Percentiles rank a stretch among this genome's conserved stretches.
phyloP scores from a whole-genome alignment of 2,888 invertebrate species.

The Agrotis ipsilon region DNA sequence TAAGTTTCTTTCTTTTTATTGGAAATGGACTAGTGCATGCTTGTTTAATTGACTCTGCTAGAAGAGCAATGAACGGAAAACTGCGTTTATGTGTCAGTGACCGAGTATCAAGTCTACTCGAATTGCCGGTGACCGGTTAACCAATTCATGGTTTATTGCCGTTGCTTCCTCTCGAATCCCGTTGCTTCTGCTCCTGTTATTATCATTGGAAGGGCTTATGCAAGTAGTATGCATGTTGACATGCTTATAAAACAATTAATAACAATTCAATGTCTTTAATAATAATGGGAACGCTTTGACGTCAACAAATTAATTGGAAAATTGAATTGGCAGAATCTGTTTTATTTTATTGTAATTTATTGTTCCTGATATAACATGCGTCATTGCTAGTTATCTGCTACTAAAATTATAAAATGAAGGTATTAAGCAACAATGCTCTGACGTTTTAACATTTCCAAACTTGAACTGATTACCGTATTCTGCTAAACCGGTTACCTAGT shows the following conservation, averaged over 20 bases:
- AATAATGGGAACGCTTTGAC: neutral
- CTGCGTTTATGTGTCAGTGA: slow-evolving; percentile 49
- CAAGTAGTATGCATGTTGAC: neutral
- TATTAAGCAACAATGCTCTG: slow-evolving; percentile 3
- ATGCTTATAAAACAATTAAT: neutral
- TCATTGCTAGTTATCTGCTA: neutral
- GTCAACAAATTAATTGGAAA: slow-evolving; percentile 1
- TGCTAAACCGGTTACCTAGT: slow-evolving; percentile 56
- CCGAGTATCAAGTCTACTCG: slow-evolving; percentile 32
- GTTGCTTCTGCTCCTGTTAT: neutral
- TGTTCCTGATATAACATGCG: neutral
- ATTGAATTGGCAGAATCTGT: neutral
- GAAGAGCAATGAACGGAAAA: slow-evolving; percentile 43
- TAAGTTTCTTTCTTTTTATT: slow-evolving; percentile 33
- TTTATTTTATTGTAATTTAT: neutral
- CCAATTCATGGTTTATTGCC: slow-evolving; percentile 23
- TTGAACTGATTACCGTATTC: slow-evolving; percentile 46
- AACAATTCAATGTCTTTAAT: neutral
- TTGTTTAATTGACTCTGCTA: slow-evolving; percentile 30
- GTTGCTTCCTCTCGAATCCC: neutral
- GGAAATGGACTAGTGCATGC: slow-evolving; percentile 28
- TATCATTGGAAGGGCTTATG: neutral
- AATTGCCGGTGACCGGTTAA: slow-evolving; percentile 23
- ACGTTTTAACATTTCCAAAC: slow-evolving; percentile 38
- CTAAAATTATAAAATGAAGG: neutral